Base-by-base conservation (phyloP, 2,113 vertebrate species). In the Sitta europaea region DNA sequence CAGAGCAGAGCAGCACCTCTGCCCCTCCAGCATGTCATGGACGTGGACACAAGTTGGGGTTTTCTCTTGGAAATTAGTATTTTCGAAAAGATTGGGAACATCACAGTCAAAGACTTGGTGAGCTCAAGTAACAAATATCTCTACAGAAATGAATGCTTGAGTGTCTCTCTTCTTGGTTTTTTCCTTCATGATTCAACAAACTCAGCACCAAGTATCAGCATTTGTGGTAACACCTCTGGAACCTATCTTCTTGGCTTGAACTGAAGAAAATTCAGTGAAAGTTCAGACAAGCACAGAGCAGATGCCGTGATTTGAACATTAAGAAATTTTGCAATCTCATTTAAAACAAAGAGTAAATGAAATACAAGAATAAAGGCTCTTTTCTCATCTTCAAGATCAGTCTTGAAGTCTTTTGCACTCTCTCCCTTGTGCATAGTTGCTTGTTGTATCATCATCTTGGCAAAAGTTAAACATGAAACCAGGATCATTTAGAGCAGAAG, bases 231-330 rank as follows among this genome's bases (percentile, higher is more conserved):
- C 59, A 81, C 33, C 17, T 85, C 76, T 95, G 61, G 35, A 40
- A 59, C 31, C 6, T 75, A 42, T 71, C 85, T 73, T 90, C 66
- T 80, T 80, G 42, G 35, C 62, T 86, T 73, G 50, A 90, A 38
- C 12, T 48, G 45, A 66, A 83, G 57, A 90, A 90, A 90, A 86
- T 43, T 79, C 51, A 92, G 59, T 47, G 80, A 25, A 92, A 83
- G 33, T 70, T 96, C 71, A 92, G 75, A 73, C 78, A 95, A 94
- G 82, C 53, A 80, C 42, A 88, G 90, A 90, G 27, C 88, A 82
- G 70, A 82, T 76, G 29, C 43, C 25, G 53, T 65, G 29, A 90
- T 88, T 73, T 86, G 31, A 93, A 45, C 9, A 0, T 82, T 70
- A 62, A 25, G 71, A 93, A 83, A 86, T 90, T 61, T 84, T 92